Base-by-base conservation (phyloP, 53 echinoderm and acorn worm genomes). In the Zoroaster sp. region DNA sequence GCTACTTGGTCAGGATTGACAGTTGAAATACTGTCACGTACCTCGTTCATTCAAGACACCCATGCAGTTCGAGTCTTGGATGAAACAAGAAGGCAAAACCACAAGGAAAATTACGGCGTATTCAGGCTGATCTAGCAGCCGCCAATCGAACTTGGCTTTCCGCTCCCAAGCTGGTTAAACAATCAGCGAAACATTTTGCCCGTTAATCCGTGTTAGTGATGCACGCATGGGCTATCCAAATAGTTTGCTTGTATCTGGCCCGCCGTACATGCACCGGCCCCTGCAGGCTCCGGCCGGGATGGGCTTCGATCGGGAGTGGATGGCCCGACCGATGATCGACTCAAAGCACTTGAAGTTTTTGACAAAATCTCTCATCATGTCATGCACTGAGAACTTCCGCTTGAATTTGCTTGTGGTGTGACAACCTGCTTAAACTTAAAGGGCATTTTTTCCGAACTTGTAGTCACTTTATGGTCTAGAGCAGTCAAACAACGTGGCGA, bases 151-250 rank as follows among this genome's bases (percentile, higher is more conserved):
- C 76, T 68, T 9, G 46, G 69, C 68, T 88, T 88, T 66, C 88
- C 77, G 44, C 77, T 77, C 77, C 20, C 88, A 88, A 88, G 88
- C 88, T 88, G 88, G 77, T 88, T 88, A 76, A 88, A 88, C 88
- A 88, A 82, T 82, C 82, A 68, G 82, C 31, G 40, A 43, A 82
- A 68, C 82, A 82, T 82, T 68, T 66, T 42, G 67, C 42, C 82
- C 54, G 32, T 59, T 82, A 82, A 82, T 67, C 82, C 67, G 82
- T 40, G 67, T 82, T 82, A 82, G 82, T 82, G 67, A 82, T 82
- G 82, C 82, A 82, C 82, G 82, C 82, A 82, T 68, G 45, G 68
- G 40, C 68, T 82, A 66, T 82, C 68, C 82, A 82, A 82, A 66
- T 66, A 82, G 49, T 59, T 4, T 35, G 10, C 7, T 45, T 63